Evolutionary conservation across 1,140 invertebrate species (phyloP).

Genomic region (Nomia melanderi): DNA sequence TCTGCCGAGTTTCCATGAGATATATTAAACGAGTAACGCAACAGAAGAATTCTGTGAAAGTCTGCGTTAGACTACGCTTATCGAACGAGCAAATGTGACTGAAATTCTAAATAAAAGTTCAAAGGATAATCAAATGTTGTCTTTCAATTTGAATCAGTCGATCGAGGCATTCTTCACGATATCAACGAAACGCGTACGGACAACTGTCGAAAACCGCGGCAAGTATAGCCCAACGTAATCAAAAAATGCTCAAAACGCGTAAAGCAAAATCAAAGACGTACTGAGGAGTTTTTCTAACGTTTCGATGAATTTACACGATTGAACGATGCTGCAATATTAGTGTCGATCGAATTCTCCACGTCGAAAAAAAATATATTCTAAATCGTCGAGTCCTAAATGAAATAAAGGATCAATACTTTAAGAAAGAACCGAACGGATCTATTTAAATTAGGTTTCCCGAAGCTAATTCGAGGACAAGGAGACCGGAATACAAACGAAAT

Average conservation of each 20-base stretch:
- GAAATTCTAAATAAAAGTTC: neutral
- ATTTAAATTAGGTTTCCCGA: constrained; percentile 10
- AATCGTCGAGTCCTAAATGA: constrained; percentile 2
- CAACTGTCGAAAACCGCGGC: neutral
- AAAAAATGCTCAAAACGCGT: constrained; percentile 34
- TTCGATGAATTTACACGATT: constrained; percentile 53
- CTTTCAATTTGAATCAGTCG: neutral
- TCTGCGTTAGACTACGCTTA: neutral
- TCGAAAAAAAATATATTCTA: neutral
- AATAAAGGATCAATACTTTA: neutral
- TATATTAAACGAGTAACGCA: neutral
- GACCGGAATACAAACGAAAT: constrained; percentile 23
- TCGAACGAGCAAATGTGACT: neutral
- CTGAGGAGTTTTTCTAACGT: constrained; percentile 29
- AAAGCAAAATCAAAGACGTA: constrained; percentile 39
- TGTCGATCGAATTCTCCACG: neutral
- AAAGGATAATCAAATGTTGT: constrained; percentile 19
- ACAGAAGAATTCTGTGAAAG: neutral
- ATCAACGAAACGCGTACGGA: neutral
- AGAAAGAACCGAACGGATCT: constrained; percentile 7
- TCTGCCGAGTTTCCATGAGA: neutral
- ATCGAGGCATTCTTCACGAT: neutral
- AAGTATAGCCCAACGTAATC: constrained; percentile 24
- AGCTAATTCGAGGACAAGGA: constrained; percentile 11
- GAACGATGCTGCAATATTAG: constrained; percentile 28